Base-by-base conservation (phyloP, 2,888 invertebrate genomes). In the Corythucha ciliata region DNA sequence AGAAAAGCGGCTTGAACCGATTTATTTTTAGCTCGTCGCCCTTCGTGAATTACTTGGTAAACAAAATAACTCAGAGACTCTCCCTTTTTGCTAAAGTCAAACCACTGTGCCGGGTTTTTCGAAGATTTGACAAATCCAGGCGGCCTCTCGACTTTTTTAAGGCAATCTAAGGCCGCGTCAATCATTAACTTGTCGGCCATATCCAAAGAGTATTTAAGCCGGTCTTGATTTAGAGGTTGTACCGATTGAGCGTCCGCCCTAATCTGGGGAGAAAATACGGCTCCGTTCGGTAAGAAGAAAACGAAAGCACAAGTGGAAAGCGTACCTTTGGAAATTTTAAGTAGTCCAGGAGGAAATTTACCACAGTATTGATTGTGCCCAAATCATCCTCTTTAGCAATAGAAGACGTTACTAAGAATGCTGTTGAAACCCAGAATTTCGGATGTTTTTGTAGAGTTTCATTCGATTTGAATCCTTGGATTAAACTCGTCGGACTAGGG, bases 11-110 rank as follows among this genome's bases (percentile, higher is more conserved):
- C 33, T 21, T 41, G 40, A 6, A 55, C 27, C 8, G 34, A 32
- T 32, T 29, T 32, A 2, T 41, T 49, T n/a, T 33, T 14, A 4
- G 53, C 49, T 5, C 34, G 21, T 10, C 39, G 36, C 2, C 55
- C 55, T 50, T 56, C 47, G 25, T 53, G 53, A 12, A 56, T 48
- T 16, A 56, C 50, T 27, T 53, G 49, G 26, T 45, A 56, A n/a
- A 53, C 36, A 7, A 50, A 56, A n/a, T 53, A 39, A 22, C 46
- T 50, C 29, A 47, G 53, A n/a, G 53, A 46, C 16, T 47, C 47
- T 3, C 34, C 26, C 25, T 46, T 39, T 14, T 27, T 25, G 12
- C 27, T 36, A 32, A 53, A 48, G 39, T 56, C 53, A 24, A 53
- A 36, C 50, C 53, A 50, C 5, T 24, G 44, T n/a, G n/a, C n/a